phyloP scores from a whole-genome alignment of 2,113 vertebrate genomes.

The Murina feae region DNA sequence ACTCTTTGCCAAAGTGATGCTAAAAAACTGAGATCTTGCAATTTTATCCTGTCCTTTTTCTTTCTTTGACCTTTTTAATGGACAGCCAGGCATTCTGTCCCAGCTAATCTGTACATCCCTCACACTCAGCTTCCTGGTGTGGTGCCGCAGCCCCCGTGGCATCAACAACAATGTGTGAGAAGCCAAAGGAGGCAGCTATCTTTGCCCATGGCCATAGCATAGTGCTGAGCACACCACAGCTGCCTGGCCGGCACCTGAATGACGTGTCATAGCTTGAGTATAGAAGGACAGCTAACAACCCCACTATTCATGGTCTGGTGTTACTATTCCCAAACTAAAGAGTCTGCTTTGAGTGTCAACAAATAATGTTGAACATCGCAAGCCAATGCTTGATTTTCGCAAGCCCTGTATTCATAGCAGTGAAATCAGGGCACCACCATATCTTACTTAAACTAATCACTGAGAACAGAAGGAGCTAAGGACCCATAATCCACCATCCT shows the following conservation, averaged over 20 bases:
- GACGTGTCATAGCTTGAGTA: not conserved
- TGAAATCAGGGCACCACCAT: not conserved
- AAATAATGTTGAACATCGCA: not conserved
- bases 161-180: not conserved
- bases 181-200: not conserved
- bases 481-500: accelerated
- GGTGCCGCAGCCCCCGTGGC: too few relatives aligned
- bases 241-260: not conserved
- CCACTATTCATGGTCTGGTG: too few relatives aligned
- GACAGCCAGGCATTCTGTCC: not conserved
- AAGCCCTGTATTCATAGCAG: not conserved
- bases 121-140: accelerated
- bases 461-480: not conserved
- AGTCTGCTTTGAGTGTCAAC: not conserved
- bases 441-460: not conserved
- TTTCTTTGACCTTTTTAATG: not conserved
- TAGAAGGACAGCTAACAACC: too few relatives aligned
- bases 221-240: accelerated
- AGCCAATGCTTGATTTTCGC: not conserved
- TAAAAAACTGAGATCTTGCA: not conserved
- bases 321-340: not conserved
- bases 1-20: not conserved
- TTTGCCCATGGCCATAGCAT: accelerated
- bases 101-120: accelerated
- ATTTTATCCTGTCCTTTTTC: not conserved